These are phyloP conservation scores for Nebria ingens DNA, from an alignment of 1,140 invertebrate species.

Conservation along the genomic window DNA sequence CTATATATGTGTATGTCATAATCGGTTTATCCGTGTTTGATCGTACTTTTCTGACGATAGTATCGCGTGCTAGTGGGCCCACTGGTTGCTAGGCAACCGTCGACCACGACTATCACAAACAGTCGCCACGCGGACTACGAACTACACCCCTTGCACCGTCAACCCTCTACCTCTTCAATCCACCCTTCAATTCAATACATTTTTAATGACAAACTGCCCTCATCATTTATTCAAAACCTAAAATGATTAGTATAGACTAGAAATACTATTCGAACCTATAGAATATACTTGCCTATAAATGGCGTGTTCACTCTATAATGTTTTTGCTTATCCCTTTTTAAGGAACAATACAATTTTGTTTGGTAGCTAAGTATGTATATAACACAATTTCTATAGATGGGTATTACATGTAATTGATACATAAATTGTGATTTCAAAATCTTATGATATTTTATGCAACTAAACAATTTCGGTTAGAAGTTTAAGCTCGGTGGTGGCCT, in stretches of 20 bases:
- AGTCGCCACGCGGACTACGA: constrained; percentile 1
- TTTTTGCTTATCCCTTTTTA: no score
- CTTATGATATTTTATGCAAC: no score
- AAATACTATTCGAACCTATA: no score
- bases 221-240: constrained; percentile 5
- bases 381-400: no score
- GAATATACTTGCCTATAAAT: no score
- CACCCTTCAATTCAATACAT: constrained; percentile 6
- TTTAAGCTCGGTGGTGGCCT: no score
- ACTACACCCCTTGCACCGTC: neutral
- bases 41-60: constrained; percentile 8
- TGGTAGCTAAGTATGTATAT: no score
- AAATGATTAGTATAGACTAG: constrained; percentile 5
- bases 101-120: constrained; percentile 6
- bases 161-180: neutral
- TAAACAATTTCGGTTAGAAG: no score
- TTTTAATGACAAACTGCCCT: constrained; percentile 1
- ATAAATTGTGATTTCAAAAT: no score
- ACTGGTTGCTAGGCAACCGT: neutral
- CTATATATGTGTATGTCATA: neutral
- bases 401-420: no score
- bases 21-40: neutral
- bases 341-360: no score
- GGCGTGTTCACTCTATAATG: no score
- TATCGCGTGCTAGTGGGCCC: neutral